Conservation (phyloP, 2,113 vertebrate genomes). For the Colaptes auratus region DNA sequence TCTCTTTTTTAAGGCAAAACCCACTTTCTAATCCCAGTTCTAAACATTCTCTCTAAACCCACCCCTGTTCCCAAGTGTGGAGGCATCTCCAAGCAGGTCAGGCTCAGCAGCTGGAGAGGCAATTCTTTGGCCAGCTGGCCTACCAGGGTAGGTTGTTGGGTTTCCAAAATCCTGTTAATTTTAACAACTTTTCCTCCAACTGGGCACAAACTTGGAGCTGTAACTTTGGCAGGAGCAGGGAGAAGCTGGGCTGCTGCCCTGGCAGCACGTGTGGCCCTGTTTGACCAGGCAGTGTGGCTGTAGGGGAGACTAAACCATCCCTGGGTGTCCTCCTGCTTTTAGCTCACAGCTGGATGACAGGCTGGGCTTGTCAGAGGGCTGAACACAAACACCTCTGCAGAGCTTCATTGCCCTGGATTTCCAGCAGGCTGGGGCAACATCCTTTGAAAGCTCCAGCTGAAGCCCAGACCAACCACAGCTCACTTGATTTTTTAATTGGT, state of each 20-base stretch:
- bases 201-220: background rate
- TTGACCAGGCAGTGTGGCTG: background rate
- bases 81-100: accelerated
- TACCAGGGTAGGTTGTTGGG: too few species aligned
- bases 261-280: background rate
- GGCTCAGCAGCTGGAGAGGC: accelerated
- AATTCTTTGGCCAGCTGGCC: background rate
- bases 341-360: background rate
- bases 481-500: background rate
- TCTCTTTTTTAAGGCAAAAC: background rate
- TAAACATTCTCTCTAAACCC: background rate
- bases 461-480: background rate
- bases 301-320: background rate
- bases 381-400: background rate
- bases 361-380: background rate
- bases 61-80: accelerated
- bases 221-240: background rate
- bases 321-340: background rate
- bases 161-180: background rate
- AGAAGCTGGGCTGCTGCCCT: background rate
- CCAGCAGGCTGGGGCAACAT: accelerated
- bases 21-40: background rate
- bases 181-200: background rate
- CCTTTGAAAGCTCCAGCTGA: background rate
- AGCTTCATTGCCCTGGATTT: background rate